Evolutionary conservation across 2,888 invertebrate genomes (phyloP).

Genomic region (Thereva nobilitata): DNA sequence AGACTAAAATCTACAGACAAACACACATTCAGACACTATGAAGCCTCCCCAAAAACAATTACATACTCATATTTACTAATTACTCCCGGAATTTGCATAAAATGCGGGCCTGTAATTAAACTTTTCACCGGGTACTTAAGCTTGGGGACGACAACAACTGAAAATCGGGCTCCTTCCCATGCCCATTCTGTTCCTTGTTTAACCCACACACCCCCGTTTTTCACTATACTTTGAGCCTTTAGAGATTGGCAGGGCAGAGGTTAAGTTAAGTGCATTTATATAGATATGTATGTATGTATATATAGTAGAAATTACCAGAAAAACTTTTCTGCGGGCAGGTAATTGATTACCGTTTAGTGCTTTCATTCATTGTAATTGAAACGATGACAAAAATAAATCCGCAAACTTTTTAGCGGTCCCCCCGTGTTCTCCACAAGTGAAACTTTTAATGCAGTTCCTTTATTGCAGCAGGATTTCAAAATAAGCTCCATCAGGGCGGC

Average conservation of each 20-base stretch:
- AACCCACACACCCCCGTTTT: no score
- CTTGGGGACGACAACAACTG: slow-evolving; percentile 24
- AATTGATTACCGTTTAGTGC: slow-evolving; percentile 34
- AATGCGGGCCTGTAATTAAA: slow-evolving; percentile 45
- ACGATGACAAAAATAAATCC: slow-evolving; percentile 21
- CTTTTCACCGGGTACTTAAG: slow-evolving; percentile 42
- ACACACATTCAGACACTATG: background rate
- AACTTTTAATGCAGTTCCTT: no score
- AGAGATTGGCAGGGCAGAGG: no score
- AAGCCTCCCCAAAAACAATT: slow-evolving; percentile 13
- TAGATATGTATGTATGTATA: no score
- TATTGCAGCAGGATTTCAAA: no score
- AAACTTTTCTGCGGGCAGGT: slow-evolving; percentile 21
- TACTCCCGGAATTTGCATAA: slow-evolving; percentile 45
- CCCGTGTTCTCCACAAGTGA: background rate
- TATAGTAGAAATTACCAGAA: no score
- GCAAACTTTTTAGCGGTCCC: background rate
- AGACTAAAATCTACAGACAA: slow-evolving; percentile 7
- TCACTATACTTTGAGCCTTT: no score
- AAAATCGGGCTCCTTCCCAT: background rate
- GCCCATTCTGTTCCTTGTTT: no score
- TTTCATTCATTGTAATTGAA: slow-evolving; percentile 24
- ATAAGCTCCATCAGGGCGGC: no score
- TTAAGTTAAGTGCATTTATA: no score
- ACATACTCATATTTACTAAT: slow-evolving; percentile 42